Evolutionary conservation across 2,113 vertebrate species (phyloP).

Genomic region (Paralichthys olivaceus): DNA sequence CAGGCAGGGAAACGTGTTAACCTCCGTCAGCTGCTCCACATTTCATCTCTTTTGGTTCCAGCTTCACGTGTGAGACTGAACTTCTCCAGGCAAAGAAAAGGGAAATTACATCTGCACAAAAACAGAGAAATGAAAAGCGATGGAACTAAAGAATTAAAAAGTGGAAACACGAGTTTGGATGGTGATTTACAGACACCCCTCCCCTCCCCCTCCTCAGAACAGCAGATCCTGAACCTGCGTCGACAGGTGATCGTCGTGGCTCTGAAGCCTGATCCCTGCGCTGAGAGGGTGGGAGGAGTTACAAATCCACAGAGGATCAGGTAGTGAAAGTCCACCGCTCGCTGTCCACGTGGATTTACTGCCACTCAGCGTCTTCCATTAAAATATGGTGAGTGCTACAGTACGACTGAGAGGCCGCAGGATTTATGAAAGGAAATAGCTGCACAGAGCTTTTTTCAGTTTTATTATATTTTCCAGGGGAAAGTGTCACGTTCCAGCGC

Average conservation of each 20-base stretch:
- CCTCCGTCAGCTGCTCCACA: conserved; percentile 50
- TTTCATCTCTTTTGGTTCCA: too few species aligned
- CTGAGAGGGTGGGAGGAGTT: conserved; percentile 45
- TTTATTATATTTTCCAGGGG: conserved; percentile 84
- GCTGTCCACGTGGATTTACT: conserved; percentile 69
- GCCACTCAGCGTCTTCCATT: conserved; percentile 64
- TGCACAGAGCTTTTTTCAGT: conserved; percentile 62
- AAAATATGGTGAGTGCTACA: conserved; percentile 46
- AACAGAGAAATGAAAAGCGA: too few species aligned
- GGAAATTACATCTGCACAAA: too few species aligned
- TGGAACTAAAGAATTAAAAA: too few species aligned
- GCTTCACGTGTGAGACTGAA: too few species aligned
- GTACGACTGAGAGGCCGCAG: conserved; percentile 49
- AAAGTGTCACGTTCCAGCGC: conserved; percentile 82
- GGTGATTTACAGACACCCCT: too few species aligned
- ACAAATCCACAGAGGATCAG: conserved; percentile 64
- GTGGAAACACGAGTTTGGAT: too few species aligned
- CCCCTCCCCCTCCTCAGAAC: too few species aligned
- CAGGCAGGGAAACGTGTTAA: conserved; percentile 52
- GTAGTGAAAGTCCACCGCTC: conserved; percentile 39
- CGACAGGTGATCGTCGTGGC: not conserved
- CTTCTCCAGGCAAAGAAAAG: too few species aligned
- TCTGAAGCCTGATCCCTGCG: too few species aligned
- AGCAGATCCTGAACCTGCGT: not conserved
- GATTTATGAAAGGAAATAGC: conserved; percentile 85